These are phyloP conservation scores for Cercopithecus petaurista DNA, from an alignment of 2,797 vertebrate species.

Conservation along the genomic window DNA sequence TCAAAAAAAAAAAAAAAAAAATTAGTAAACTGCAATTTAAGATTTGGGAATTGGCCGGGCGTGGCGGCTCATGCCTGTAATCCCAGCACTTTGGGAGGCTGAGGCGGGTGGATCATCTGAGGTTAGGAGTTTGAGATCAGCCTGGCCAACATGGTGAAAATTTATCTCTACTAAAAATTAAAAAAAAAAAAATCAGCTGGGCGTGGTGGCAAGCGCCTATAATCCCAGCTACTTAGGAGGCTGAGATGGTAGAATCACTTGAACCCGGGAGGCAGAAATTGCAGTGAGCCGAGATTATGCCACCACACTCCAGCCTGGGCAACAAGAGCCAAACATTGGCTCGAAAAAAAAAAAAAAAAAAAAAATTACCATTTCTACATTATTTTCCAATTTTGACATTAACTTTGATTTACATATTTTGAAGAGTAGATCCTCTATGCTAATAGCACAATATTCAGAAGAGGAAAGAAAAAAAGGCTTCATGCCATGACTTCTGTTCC, in stretches of 20 bases:
- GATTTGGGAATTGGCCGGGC: background rate
- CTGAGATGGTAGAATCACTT: background rate
- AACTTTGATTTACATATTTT: slow-evolving; percentile 33
- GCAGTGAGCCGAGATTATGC: background rate
- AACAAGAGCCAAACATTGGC: background rate
- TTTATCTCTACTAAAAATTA: background rate
- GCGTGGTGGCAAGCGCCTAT: background rate
- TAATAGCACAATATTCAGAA: background rate
- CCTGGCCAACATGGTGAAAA: background rate
- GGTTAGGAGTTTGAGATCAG: background rate
- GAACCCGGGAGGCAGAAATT: background rate
- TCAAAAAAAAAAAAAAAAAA: background rate
- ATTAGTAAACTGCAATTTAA: background rate
- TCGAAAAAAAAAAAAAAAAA: background rate
- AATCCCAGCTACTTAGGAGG: background rate
- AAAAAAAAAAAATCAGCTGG: background rate
- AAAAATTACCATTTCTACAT: background rate
- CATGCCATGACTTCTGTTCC: background rate
- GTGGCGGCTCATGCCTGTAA: background rate
- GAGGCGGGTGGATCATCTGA: background rate
- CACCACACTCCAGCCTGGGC: background rate
- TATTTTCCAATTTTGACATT: slow-evolving; percentile 34
- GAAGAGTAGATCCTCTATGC: background rate
- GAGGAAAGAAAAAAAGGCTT: background rate
- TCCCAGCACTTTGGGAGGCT: background rate